Conservation (phyloP, 2,113 vertebrate genomes). For the Rhinoderma darwinii region DNA sequence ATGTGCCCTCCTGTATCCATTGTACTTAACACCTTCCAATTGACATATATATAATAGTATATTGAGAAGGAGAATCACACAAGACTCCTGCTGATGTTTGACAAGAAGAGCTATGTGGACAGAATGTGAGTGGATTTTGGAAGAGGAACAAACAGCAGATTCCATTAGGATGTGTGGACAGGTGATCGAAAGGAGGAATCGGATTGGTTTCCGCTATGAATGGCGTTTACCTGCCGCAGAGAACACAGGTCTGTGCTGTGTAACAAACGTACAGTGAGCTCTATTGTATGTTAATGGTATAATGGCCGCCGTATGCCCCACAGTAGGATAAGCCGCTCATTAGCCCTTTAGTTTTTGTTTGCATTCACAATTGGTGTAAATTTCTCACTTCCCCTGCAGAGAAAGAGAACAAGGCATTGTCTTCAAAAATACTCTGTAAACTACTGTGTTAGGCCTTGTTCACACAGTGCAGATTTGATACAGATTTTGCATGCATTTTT, state of each 20-base stretch:
- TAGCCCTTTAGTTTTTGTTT: constrained; percentile 36
- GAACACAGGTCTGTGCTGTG: background rate
- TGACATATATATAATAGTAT: no score
- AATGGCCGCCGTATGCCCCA: background rate
- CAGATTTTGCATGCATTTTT: no score
- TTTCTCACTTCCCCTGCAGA: constrained; percentile 42
- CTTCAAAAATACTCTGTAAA: constrained; percentile 12
- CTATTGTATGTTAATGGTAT: constrained; percentile 29
- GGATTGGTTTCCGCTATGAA: background rate
- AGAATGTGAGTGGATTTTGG: background rate
- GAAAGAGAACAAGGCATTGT: constrained; percentile 32
- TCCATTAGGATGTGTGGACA: constrained; percentile 25
- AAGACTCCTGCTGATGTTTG: background rate
- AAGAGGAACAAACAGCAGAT: constrained; percentile 26
- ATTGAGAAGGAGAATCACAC: background rate
- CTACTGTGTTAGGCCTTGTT: constrained; percentile 24
- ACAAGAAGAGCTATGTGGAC: background rate
- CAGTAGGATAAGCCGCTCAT: constrained; percentile 32
- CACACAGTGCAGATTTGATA: no score
- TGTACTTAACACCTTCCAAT: background rate
- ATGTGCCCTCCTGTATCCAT: background rate
- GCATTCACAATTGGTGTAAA: background rate
- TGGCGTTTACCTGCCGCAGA: background rate
- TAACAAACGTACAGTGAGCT: background rate
- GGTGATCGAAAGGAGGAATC: background rate